phyloP scores from a whole-genome alignment of 1,140 invertebrate genomes.

The Meloidogyne floridensis region DNA sequence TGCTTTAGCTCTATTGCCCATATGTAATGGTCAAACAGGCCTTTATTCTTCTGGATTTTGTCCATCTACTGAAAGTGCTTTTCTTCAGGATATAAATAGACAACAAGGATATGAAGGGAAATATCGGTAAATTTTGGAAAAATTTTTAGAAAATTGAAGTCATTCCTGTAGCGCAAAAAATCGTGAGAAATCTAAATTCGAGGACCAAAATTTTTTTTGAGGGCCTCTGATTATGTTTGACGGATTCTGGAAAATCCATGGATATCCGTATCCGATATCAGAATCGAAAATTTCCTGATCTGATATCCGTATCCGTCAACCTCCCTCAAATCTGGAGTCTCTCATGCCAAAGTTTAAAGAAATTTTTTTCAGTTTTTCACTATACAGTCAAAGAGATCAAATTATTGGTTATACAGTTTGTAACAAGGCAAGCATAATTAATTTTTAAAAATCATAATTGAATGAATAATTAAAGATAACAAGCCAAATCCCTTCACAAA shows the following conservation, averaged over 20 bases:
- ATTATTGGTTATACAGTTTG: conserved; percentile 51
- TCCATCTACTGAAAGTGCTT: conserved; percentile 56
- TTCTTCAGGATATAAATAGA: conserved; percentile 61
- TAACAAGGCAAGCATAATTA: conserved; percentile 42
- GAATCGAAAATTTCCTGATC: too few relatives aligned
- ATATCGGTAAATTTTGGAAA: conserved; percentile 36
- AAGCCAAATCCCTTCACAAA: conserved; percentile 54
- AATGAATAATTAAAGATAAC: conserved; percentile 51
- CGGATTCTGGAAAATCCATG: too few relatives aligned
- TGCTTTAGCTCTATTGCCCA: conserved; percentile 55
- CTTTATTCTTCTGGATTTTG: conserved; percentile 62
- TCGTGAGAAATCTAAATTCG: too few relatives aligned
- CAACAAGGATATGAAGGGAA: conserved; percentile 56
- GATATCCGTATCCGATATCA: too few relatives aligned
- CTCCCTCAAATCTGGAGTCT: too few relatives aligned
- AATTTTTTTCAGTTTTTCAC: conserved; percentile 44
- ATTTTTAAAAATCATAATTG: background rate
- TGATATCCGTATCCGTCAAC: too few relatives aligned
- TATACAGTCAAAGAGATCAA: conserved; percentile 56
- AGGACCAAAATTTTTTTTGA: too few relatives aligned
- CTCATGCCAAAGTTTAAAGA: background rate
- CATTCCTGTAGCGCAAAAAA: too few relatives aligned
- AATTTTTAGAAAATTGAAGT: background rate
- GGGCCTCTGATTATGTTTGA: too few relatives aligned
- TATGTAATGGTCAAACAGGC: conserved; percentile 59